A percentile compares a stretch with the other conserved stretches of the same genome.
Evolutionary conservation across 2,797 vertebrate genomes (phyloP).

Genomic region (Peromyscus attwateri): DNA sequence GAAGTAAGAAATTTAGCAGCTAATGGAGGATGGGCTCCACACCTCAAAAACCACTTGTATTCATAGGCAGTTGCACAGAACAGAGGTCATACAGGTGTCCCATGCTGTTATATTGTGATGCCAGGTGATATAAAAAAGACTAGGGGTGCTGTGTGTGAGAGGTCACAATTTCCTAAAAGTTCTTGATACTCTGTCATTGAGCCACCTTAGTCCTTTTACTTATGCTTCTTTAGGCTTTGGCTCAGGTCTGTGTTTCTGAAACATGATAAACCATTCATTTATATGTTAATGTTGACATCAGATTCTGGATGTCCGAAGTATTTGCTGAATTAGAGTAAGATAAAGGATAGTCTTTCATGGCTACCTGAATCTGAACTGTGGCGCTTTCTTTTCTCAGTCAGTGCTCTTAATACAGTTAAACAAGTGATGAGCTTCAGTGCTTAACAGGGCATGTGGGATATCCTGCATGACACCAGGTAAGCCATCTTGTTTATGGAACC

Average conservation of each 20-base stretch:
- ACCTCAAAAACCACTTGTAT: neutral
- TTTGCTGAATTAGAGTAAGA: constrained; percentile 62
- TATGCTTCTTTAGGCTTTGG: constrained; percentile 62
- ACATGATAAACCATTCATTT: constrained; percentile 80
- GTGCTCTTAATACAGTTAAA: constrained; percentile 17
- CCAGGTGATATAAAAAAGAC: neutral
- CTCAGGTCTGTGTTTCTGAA: constrained; percentile 69
- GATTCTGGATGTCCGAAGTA: constrained; percentile 38
- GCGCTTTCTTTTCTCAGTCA: neutral
- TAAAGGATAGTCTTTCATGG: constrained; percentile 48
- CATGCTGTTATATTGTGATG: constrained; percentile 28
- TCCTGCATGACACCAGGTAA: neutral
- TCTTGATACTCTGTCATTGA: constrained; percentile 70
- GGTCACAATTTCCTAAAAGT: constrained; percentile 60
- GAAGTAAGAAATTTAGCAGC: constrained; percentile 11
- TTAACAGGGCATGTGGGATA: neutral
- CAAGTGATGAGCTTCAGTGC: neutral
- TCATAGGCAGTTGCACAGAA: neutral
- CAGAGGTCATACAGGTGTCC: neutral
- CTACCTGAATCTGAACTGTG: neutral
- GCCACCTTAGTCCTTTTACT: constrained; percentile 64
- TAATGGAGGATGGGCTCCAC: neutral
- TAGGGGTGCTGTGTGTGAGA: neutral
- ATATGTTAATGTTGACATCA: constrained; percentile 68
- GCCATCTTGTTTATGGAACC: neutral